phyloP scores from a whole-genome alignment of 2,888 invertebrate genomes.

The Quadroppia sp. region DNA sequence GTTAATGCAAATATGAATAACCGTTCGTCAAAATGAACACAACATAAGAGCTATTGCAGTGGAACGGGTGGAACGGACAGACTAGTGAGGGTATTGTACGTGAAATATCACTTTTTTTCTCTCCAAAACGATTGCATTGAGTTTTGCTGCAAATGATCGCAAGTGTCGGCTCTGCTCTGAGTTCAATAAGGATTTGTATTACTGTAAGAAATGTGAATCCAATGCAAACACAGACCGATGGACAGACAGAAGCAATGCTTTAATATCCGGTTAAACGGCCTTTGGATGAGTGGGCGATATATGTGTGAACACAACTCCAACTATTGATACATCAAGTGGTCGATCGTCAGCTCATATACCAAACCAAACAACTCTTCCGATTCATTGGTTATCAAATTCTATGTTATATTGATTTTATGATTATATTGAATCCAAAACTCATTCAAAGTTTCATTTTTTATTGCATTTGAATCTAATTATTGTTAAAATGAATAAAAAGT shows the following conservation, averaged over 20 bases:
- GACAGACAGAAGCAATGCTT: conserved; percentile 27
- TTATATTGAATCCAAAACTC: background rate
- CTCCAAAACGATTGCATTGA: background rate
- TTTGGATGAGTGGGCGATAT: conserved; percentile 10
- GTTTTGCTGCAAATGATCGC: conserved; percentile 15
- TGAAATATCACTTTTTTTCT: background rate
- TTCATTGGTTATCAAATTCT: background rate
- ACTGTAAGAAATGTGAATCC: conserved; percentile 12
- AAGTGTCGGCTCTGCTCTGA: background rate
- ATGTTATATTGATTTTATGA: no score
- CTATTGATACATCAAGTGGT: conserved; percentile 35
- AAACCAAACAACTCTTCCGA: conserved; percentile 11
- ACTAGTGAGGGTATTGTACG: background rate
- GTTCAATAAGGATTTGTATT: background rate
- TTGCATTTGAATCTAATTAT: no score
- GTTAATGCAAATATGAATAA: conserved; percentile 37
- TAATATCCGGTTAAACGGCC: conserved; percentile 33
- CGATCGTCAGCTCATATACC: background rate
- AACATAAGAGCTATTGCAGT: background rate
- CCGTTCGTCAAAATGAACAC: conserved; percentile 6
- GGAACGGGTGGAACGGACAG: background rate
- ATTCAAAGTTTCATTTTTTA: no score
- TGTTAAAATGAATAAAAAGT: no score
- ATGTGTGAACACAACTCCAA: conserved; percentile 15
- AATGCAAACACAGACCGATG: conserved; percentile 15